phyloP scores from a whole-genome alignment of 2,113 vertebrate genomes.

The Notothenia rossii region DNA sequence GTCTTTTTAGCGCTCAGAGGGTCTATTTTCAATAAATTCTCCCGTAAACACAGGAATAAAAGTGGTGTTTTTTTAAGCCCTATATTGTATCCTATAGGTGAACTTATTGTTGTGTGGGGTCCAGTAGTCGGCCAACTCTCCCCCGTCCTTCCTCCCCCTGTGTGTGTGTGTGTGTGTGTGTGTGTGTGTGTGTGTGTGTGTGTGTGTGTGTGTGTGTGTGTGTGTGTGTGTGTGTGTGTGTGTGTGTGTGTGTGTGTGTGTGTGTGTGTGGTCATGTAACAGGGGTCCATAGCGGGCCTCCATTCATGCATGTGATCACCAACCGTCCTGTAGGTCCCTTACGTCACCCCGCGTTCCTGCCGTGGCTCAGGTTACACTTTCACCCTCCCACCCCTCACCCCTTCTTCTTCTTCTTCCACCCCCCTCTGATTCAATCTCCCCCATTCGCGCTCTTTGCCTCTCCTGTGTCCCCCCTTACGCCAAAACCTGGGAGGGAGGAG shows the following conservation, averaged over 20 bases:
- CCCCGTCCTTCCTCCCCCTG: no score
- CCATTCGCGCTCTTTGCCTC: conserved; percentile 27
- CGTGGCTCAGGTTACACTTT: conserved; percentile 76
- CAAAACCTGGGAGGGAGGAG: conserved; percentile 52
- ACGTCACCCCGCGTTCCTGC: conserved; percentile 73
- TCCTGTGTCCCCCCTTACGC: conserved; percentile 29
- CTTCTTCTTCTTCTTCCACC: not conserved
- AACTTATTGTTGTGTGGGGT: conserved; percentile 17
- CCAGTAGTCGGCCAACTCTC: not conserved
- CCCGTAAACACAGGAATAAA: no score
- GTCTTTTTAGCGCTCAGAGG: no score
- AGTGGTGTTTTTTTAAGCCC: no score
- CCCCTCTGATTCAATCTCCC: conserved; percentile 9
- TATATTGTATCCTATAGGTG: not conserved
- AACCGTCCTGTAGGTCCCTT: conserved; percentile 78
- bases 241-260: conserved; percentile 27
- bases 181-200: conserved; percentile 21
- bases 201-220: conserved; percentile 33
- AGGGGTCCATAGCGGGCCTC: conserved; percentile 66
- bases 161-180: conserved; percentile 26
- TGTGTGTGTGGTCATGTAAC: conserved; percentile 55
- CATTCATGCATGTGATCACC: conserved; percentile 82
- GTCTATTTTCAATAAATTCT: no score
- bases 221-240: conserved; percentile 27
- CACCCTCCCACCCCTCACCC: conserved; percentile 20